phyloP scores from a whole-genome alignment of 64 coral and sea anemone genomes.

The Porites australiensis region DNA sequence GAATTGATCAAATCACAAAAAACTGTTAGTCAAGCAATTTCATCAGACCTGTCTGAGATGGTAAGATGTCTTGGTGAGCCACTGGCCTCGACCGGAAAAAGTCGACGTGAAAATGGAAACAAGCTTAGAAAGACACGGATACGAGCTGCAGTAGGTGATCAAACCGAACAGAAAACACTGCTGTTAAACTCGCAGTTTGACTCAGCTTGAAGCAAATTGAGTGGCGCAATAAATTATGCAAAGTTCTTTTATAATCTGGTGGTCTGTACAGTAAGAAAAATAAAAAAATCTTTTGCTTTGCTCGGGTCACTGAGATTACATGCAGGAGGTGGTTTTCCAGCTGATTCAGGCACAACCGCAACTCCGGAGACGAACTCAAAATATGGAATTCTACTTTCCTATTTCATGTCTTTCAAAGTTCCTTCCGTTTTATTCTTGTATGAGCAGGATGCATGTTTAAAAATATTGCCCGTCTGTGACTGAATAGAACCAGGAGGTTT shows the following conservation, averaged over 20 bases:
- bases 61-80: conserved; percentile 32
- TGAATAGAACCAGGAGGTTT: background rate
- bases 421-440: background rate
- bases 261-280: background rate
- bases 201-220: conserved; percentile 33
- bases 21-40: background rate
- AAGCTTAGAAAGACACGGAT: background rate
- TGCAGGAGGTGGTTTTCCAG: background rate
- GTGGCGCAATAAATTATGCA: conserved; percentile 20
- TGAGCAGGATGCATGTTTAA: background rate
- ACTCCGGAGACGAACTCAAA: background rate
- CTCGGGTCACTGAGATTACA: background rate
- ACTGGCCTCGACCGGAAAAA: conserved; percentile 9
- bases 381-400: background rate
- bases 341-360: background rate
- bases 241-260: background rate
- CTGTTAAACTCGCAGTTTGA: conserved; percentile 35
- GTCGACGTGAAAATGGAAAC: background rate
- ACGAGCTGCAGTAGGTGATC: background rate
- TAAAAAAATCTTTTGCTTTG: background rate
- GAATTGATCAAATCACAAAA: background rate
- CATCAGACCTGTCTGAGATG: conserved; percentile 29
- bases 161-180: background rate
- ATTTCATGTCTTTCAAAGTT: background rate
- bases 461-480: background rate